phyloP scores from a whole-genome alignment of 1,140 invertebrate species.

The Zaprionus taronus region DNA sequence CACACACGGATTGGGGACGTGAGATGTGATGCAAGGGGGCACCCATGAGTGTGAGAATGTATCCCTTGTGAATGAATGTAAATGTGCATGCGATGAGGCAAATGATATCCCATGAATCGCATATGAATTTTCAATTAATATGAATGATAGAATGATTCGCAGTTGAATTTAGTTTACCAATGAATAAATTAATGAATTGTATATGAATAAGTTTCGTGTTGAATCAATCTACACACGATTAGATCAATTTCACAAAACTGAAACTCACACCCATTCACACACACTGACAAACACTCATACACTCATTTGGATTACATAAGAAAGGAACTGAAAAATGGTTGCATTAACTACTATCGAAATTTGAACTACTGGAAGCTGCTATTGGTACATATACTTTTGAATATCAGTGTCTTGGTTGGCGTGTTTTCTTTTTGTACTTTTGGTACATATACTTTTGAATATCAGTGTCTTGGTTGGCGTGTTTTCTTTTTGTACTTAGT shows the following conservation, averaged over 20 bases:
- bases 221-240: background rate
- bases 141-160: background rate
- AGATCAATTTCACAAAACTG: background rate
- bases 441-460: background rate
- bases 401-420: conserved; percentile 33
- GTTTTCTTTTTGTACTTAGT: conserved; percentile 23
- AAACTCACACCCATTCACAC: conserved; percentile 2
- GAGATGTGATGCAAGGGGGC: conserved; percentile 57
- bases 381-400: conserved; percentile 5
- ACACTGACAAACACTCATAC: conserved; percentile 45
- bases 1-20: conserved; percentile 43
- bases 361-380: conserved; percentile 48
- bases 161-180: background rate
- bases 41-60: conserved; percentile 39
- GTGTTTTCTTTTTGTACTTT: conserved; percentile 13
- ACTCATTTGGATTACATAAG: conserved; percentile 14
- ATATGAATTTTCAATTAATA: background rate
- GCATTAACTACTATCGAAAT: conserved; percentile 47
- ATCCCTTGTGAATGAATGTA: background rate
- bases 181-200: too few relatives aligned
- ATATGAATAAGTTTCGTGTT: background rate
- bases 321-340: conserved; percentile 22
- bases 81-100: conserved; percentile 7
- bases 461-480: conserved; percentile 42
- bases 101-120: background rate